Evolutionary conservation across 2,797 vertebrate genomes (phyloP).

Genomic region (Mergus octosetaceus): DNA sequence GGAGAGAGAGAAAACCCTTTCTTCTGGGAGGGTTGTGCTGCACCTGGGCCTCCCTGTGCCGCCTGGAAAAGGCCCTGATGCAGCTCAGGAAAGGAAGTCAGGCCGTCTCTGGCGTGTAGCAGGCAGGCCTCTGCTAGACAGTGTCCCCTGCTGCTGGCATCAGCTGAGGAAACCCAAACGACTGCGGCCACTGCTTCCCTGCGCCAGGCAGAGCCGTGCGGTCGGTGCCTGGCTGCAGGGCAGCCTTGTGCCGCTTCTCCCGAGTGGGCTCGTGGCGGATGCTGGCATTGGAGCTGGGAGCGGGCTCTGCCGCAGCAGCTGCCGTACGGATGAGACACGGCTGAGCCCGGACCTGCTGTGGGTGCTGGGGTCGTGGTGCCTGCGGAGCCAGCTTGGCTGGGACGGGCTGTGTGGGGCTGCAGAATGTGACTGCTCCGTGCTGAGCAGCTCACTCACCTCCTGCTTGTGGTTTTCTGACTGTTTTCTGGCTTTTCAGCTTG

Average conservation of each 20-base stretch:
- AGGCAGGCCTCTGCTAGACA: background rate
- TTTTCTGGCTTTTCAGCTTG: constrained; percentile 80
- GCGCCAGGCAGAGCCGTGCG: too few species aligned
- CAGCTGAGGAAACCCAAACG: background rate
- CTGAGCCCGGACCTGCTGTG: background rate
- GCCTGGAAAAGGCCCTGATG: background rate
- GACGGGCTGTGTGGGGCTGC: background rate
- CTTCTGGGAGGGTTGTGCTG: background rate
- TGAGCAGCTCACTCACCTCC: background rate
- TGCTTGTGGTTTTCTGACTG: constrained; percentile 15
- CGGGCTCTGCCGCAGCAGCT: background rate
- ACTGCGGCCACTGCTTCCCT: background rate
- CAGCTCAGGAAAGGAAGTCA: too few species aligned
- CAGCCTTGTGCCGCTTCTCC: background rate
- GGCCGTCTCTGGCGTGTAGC: background rate
- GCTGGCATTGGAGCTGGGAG: background rate
- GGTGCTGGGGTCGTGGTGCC: background rate
- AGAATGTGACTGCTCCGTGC: constrained; percentile 22
- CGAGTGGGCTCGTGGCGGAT: too few species aligned
- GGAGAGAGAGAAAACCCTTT: background rate
- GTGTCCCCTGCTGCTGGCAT: background rate
- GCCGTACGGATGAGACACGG: fast-evolving
- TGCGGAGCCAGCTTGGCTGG: background rate
- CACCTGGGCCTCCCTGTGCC: background rate
- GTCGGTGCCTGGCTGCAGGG: background rate